A percentile compares a stretch with the other conserved stretches of the same genome.
phyloP scores from a whole-genome alignment of 2,888 invertebrate genomes.

The Lochmaea crataegi region DNA sequence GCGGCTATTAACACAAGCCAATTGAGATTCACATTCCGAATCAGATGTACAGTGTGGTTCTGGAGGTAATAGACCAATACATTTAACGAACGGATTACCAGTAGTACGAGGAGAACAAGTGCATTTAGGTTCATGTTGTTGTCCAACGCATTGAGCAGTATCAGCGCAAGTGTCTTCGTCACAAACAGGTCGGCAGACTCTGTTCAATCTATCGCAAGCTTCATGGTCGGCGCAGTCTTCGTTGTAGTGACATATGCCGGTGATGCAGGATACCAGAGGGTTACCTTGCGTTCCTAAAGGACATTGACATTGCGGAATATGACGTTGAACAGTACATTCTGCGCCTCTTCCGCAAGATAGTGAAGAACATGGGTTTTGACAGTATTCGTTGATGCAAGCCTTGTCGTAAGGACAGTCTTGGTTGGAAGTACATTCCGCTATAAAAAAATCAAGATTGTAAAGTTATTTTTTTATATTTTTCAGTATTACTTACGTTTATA shows the following conservation, averaged over 20 bases:
- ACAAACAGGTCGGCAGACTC: slow-evolving; percentile 85
- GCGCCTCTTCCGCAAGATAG: slow-evolving; percentile 84
- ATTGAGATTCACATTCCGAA: slow-evolving; percentile 78
- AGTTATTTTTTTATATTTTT: slow-evolving; percentile 7
- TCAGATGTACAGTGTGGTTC: slow-evolving; percentile 74
- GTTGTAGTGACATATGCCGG: slow-evolving; percentile 87
- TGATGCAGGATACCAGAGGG: slow-evolving; percentile 83
- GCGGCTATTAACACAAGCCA: slow-evolving; percentile 81
- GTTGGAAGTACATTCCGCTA: slow-evolving; percentile 85
- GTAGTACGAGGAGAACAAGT: slow-evolving; percentile 78
- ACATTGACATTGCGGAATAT: slow-evolving; percentile 84
- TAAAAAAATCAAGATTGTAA: slow-evolving; percentile 42
- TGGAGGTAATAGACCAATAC: slow-evolving; percentile 65
- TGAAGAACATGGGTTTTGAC: slow-evolving; percentile 79
- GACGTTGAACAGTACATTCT: slow-evolving; percentile 79
- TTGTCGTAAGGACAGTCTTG: slow-evolving; percentile 87
- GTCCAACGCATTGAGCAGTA: slow-evolving; percentile 80
- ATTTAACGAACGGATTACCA: slow-evolving; percentile 84
- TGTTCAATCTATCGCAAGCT: slow-evolving; percentile 84
- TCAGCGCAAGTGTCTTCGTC: slow-evolving; percentile 84
- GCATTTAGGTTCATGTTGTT: slow-evolving; percentile 82
- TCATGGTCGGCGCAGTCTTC: slow-evolving; percentile 89
- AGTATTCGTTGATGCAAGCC: slow-evolving; percentile 81
- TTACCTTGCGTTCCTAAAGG: slow-evolving; percentile 88
- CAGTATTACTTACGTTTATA: slow-evolving; percentile 79